phyloP scores from a whole-genome alignment of 2,888 invertebrate species.

The Lobophora halterata region DNA sequence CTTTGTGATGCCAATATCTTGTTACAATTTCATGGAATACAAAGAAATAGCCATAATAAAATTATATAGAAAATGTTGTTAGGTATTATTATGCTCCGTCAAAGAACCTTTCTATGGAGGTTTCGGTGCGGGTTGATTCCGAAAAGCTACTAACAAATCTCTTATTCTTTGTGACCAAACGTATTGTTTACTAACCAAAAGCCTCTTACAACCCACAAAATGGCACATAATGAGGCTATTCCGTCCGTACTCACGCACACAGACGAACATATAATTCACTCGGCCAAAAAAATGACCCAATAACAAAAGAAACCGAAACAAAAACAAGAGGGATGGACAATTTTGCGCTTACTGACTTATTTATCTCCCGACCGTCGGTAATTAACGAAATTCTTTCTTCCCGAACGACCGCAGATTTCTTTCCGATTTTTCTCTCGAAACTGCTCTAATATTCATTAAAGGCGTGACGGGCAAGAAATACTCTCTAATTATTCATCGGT shows the following conservation, averaged over 20 bases:
- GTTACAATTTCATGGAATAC: no score
- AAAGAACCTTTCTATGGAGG: no score
- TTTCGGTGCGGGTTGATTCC: slow-evolving; percentile 4
- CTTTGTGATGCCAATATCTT: no score
- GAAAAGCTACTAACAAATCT: slow-evolving; percentile 37
- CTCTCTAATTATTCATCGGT: slow-evolving; percentile 74
- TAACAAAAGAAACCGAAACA: slow-evolving; percentile 59
- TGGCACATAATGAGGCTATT: slow-evolving; percentile 60
- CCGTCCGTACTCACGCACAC: slow-evolving; percentile 58
- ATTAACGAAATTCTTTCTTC: slow-evolving; percentile 64
- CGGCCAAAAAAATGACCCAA: slow-evolving; percentile 62
- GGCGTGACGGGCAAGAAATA: slow-evolving; percentile 76
- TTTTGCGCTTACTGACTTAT: slow-evolving; percentile 73
- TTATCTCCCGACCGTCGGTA: slow-evolving; percentile 62
- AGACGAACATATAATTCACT: slow-evolving; percentile 65
- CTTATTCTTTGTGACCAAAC: slow-evolving; percentile 39
- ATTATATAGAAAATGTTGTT: no score
- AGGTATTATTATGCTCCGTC: no score
- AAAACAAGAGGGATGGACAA: slow-evolving; percentile 71
- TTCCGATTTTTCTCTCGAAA: slow-evolving; percentile 46
- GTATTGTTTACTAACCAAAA: slow-evolving; percentile 52
- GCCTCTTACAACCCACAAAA: slow-evolving; percentile 49
- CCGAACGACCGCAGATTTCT: slow-evolving; percentile 60
- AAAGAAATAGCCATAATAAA: no score
- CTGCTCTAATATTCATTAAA: slow-evolving; percentile 75